Evolutionary conservation across 2,888 invertebrate species (phyloP), one percentile per base, ranked within the genome.

Genomic region (Therioaphis trifolii): DNA sequence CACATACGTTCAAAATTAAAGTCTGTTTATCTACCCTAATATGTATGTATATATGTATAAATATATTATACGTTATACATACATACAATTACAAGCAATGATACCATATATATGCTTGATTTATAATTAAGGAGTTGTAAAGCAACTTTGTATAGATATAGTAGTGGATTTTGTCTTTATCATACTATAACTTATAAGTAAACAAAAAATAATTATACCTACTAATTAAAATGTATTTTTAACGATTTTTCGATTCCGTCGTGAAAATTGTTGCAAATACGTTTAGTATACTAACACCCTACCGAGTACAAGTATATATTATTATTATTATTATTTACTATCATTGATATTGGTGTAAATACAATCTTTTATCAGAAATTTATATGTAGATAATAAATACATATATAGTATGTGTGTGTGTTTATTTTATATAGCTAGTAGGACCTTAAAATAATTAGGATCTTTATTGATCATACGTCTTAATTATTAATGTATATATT

Each of bases 361-460:
- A 75, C 24, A 58, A 24, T 58, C 21, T 24, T 24, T 15, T 24
- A 40, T 75, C 58, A 75, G 74, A 40, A 15, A 58, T 75, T 55
- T 9, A 15, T 74, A 46, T 29, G 74, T 15, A 43, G 5, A 29
- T 29, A n/a, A 21, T 69, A 15, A 40, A 29, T 72, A 61, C 61
- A 15, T 61, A 35, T 15, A 61, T 61, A 35, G 7, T 35, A 7
- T 35, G 7, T 35, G 7, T 35, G 35, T 7, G 35, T 35, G 35
- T 35, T 35, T 69, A n/a, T n/a, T n/a, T n/a, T n/a, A 52, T 27
- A 49, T 49, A 72, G 74, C 55, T 66, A 49, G 46, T 78, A 78
- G 49, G 66, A 66, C 46, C 43, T 68, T 52, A 21, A 49, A 29
- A 68, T 63, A 66, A 49, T 78, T 63, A 21, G 24, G 78, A 49